Evolutionary conservation across 37 sponge, comb jelly and placozoan genomes (phyloP).

Genomic region (Oopsacas minuta): DNA sequence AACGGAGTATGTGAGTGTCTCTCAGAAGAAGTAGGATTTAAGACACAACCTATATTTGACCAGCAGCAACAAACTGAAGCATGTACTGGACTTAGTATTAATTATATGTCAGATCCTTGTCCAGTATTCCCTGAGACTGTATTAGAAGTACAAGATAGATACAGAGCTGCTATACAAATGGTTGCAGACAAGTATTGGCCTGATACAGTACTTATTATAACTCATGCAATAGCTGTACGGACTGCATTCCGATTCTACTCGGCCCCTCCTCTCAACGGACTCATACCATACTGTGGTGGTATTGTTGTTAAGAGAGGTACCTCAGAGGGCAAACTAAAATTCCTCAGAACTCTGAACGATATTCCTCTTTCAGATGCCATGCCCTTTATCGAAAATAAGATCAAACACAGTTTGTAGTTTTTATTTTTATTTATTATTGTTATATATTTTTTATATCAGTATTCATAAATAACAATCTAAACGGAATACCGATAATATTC

Average conservation of each 20-base stretch:
- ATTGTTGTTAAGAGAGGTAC: background rate
- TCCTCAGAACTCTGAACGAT: background rate
- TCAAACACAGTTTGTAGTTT: background rate
- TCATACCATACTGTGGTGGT: background rate
- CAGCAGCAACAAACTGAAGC: background rate
- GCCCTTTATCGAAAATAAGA: background rate
- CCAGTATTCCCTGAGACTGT: background rate
- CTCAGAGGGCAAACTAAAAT: background rate
- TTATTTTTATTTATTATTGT: too few species aligned
- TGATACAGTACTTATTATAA: background rate
- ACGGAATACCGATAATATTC: too few species aligned
- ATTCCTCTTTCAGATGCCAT: background rate
- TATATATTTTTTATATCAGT: too few species aligned
- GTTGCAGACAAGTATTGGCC: background rate
- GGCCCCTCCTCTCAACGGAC: background rate
- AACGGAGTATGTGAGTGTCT: background rate
- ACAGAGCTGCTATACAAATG: background rate
- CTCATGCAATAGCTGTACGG: background rate
- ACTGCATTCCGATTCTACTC: background rate
- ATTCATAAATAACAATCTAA: too few species aligned
- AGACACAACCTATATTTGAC: background rate
- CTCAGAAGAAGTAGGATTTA: background rate
- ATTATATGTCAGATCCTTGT: background rate
- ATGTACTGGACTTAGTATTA: background rate
- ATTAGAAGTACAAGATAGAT: background rate